These are phyloP conservation scores for Dipodomys stephensi DNA, from an alignment of 2,113 vertebrate species.

Conservation along the genomic window DNA sequence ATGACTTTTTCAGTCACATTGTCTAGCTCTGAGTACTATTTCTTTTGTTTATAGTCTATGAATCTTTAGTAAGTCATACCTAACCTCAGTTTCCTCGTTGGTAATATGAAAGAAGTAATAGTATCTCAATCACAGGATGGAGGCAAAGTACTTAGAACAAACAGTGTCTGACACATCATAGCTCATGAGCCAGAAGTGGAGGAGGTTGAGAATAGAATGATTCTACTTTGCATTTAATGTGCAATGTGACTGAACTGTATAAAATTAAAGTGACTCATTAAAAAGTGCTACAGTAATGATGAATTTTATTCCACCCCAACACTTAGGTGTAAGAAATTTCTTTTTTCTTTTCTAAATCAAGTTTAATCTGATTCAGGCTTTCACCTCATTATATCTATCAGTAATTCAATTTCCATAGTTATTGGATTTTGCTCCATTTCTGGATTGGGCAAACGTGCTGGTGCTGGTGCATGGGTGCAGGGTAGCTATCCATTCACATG, in stretches of 20 bases:
- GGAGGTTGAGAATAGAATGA: slow-evolving; percentile 61
- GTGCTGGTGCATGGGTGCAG: neutral
- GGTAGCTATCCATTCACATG: neutral
- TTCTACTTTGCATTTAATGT: slow-evolving; percentile 68
- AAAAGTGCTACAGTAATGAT: slow-evolving; percentile 57
- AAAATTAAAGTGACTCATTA: slow-evolving; percentile 74
- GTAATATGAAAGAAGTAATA: neutral
- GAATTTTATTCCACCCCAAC: slow-evolving; percentile 53
- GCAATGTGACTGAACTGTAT: slow-evolving; percentile 61
- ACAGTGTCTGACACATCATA: slow-evolving; percentile 51
- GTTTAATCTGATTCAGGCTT: slow-evolving; percentile 36
- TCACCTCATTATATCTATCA: neutral
- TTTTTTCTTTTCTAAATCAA: slow-evolving; percentile 51
- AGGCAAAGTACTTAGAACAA: neutral
- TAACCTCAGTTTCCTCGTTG: slow-evolving; percentile 24
- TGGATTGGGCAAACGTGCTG: neutral
- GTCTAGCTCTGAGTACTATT: neutral
- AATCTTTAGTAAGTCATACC: neutral
- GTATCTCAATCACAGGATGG: neutral
- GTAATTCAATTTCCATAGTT: slow-evolving; percentile 11
- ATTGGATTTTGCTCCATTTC: neutral
- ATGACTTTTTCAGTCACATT: neutral
- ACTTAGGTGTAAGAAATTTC: slow-evolving; percentile 59
- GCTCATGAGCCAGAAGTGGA: slow-evolving; percentile 30
- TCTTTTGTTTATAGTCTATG: neutral